A percentile compares a stretch with the other conserved stretches of the same genome.
These are phyloP conservation scores for Drosophila kuntzei DNA, from an alignment of 2,888 invertebrate species.

Conservation along the genomic window DNA sequence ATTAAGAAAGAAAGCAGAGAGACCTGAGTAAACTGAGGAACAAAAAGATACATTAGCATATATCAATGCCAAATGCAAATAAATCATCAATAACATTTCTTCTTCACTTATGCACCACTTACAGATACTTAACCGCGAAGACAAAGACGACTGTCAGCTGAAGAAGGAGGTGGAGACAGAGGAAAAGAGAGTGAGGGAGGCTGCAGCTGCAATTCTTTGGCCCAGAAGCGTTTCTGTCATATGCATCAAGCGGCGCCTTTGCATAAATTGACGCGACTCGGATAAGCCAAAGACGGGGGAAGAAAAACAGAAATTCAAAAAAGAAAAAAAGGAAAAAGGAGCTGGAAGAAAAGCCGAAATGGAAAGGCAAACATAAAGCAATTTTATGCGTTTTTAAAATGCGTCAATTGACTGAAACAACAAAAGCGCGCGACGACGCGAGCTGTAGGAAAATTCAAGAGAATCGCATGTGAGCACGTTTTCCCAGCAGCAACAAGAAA, in stretches of 20 bases:
- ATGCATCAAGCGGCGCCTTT: conserved; percentile 60
- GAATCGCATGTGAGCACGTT: conserved; percentile 74
- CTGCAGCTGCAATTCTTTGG: conserved; percentile 56
- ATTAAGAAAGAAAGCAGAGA: conserved; percentile 30
- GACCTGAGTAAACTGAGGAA: conserved; percentile 1
- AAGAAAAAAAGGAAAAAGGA: conserved; percentile 1
- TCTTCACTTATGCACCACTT: conserved; percentile 79
- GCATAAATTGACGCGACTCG: conserved; percentile 72
- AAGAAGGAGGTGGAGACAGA: conserved; percentile 2
- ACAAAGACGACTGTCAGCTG: conserved; percentile 32
- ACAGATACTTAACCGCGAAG: conserved; percentile 72
- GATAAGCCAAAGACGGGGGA: conserved; percentile 43
- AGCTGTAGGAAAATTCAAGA: conserved; percentile 55
- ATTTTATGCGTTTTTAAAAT: conserved; percentile 83
- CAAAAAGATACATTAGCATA: conserved; percentile 73
- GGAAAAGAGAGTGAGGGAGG: not conserved
- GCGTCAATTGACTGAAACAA: conserved; percentile 82
- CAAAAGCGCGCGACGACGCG: conserved; percentile 47
- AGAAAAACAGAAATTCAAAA: conserved; percentile 10
- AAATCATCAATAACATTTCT: conserved; percentile 81
- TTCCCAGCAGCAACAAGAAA: conserved; percentile 31
- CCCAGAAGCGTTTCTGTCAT: conserved; percentile 38
- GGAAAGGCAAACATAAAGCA: conserved; percentile 79
- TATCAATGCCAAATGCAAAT: conserved; percentile 82
- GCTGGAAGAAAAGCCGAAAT: conserved; percentile 49